These are phyloP conservation scores for Calycopis cecrops DNA, from an alignment of 1,140 invertebrate species.

Conservation along the genomic window DNA sequence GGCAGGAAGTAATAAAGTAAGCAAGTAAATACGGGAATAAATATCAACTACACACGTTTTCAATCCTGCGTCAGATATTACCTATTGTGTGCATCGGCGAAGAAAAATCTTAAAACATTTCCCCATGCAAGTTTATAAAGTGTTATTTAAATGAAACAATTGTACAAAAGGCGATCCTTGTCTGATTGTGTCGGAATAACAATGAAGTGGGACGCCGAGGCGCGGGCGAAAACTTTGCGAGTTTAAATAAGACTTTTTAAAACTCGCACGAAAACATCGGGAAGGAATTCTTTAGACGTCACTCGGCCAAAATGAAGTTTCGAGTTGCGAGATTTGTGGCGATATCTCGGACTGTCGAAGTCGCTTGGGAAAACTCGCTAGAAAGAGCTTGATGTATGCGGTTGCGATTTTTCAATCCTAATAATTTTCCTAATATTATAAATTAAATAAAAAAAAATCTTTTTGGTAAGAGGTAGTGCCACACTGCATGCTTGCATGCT, in stretches of 20 bases:
- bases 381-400: too few relatives aligned
- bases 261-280: constrained; percentile 19
- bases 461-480: too few relatives aligned
- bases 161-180: not conserved
- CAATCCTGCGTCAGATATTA: too few relatives aligned
- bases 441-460: too few relatives aligned
- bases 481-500: too few relatives aligned
- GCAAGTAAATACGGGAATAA: too few relatives aligned
- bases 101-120: too few relatives aligned
- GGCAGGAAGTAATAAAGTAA: too few relatives aligned
- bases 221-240: constrained; percentile 19
- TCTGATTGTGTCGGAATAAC: constrained; percentile 18
- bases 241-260: constrained; percentile 22
- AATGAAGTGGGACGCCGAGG: constrained; percentile 18
- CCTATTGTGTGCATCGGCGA: too few relatives aligned
- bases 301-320: constrained; percentile 16
- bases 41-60: too few relatives aligned
- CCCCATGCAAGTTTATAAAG: not conserved
- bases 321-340: constrained; percentile 12
- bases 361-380: not conserved
- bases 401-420: too few relatives aligned
- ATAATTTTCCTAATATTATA: too few relatives aligned
- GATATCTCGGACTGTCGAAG: constrained; percentile 9
- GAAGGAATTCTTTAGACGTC: constrained; percentile 21
- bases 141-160: constrained; percentile 7